Evolutionary conservation across 2,797 vertebrate species (phyloP).

Genomic region (Balearica regulorum): DNA sequence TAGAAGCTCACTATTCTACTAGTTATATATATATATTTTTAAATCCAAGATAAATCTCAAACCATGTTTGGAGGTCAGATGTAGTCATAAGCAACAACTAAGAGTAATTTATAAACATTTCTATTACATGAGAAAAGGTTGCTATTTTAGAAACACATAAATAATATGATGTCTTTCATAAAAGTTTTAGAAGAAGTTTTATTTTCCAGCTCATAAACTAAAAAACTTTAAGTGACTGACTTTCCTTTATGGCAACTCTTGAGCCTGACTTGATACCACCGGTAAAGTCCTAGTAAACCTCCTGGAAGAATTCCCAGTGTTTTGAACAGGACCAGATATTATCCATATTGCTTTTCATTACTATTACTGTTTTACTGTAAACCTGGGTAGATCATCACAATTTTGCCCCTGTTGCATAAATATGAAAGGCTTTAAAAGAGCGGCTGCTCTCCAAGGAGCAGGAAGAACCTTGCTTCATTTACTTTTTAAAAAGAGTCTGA

Average conservation of each 20-base stretch:
- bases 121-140: not conserved
- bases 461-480: not conserved
- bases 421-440: not conserved
- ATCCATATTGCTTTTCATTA: not conserved
- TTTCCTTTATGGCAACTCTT: not conserved
- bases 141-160: constrained; percentile 12
- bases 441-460: not conserved
- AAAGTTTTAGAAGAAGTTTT: not conserved
- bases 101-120: constrained; percentile 2
- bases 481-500: not conserved
- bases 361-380: not conserved
- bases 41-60: not conserved
- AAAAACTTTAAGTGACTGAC: constrained; percentile 2
- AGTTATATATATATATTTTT: not conserved
- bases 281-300: not conserved
- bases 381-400: not conserved
- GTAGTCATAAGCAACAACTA: not conserved
- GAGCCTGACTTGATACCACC: not conserved
- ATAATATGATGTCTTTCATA: not conserved
- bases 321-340: not conserved
- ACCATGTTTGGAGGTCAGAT: not conserved
- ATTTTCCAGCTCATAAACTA: constrained; percentile 39
- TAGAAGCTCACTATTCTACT: not conserved
- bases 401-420: not conserved
- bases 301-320: not conserved